phyloP scores from a whole-genome alignment of 2,113 vertebrate species.

The Triplophysa siluroides region DNA sequence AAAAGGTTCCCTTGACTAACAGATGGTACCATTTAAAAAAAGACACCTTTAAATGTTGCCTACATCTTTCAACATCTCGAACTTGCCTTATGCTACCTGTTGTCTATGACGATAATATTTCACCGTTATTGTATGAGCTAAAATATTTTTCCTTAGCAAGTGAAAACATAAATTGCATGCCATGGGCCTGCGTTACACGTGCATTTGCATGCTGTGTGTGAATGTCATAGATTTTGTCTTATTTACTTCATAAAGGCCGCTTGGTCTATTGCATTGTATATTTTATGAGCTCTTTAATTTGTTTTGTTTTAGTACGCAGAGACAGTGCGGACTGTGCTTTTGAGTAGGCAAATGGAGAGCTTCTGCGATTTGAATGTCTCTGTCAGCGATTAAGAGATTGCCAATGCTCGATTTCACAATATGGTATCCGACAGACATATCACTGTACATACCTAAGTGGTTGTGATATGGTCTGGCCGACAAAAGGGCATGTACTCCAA shows the following conservation, averaged over 20 bases:
- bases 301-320: not conserved
- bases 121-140: not conserved
- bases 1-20: not conserved
- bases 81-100: not conserved
- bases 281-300: not conserved
- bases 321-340: not conserved
- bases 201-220: too few relatives aligned
- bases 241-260: not conserved
- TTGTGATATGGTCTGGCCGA: constrained; percentile 89
- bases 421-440: constrained; percentile 5
- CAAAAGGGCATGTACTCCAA: constrained; percentile 92
- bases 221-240: not conserved
- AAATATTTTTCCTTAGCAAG: not conserved
- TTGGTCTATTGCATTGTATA: not conserved
- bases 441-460: constrained; percentile 82
- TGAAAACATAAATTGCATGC: not conserved
- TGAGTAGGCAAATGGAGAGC: constrained; percentile 23
- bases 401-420: not conserved
- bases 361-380: constrained; percentile 19
- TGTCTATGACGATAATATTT: not conserved
- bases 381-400: not conserved
- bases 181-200: not conserved
- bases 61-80: not conserved
- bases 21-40: not conserved
- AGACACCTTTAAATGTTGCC: not conserved